These are phyloP conservation scores for Dendrocopos noguchii DNA, from an alignment of 2,113 vertebrate genomes.

Conservation along the genomic window DNA sequence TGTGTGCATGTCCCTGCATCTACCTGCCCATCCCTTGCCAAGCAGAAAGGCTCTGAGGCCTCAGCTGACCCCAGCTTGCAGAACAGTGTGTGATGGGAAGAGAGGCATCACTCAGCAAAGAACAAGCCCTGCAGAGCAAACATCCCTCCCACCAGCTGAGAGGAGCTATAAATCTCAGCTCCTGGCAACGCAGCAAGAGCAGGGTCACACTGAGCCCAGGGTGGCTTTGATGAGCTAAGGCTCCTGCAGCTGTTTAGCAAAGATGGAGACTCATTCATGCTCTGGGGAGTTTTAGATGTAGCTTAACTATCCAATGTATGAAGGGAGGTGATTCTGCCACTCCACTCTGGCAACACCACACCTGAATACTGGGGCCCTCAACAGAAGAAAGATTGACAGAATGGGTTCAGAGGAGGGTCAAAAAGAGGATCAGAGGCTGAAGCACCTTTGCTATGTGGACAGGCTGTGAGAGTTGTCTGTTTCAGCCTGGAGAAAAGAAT, in stretches of 20 bases:
- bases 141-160: rapidly evolving
- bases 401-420: too few species aligned
- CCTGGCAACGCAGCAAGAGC: rapidly evolving
- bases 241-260: background rate
- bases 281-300: background rate
- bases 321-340: too few species aligned
- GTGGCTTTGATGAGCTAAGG: background rate
- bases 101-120: background rate
- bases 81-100: background rate
- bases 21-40: background rate
- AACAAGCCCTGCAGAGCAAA: background rate
- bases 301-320: background rate
- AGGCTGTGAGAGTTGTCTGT: too few species aligned
- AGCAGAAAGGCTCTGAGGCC: background rate
- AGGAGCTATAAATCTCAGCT: background rate
- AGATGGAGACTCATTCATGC: background rate
- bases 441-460: too few species aligned
- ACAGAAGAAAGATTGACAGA: too few species aligned
- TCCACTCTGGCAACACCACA: too few species aligned
- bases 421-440: too few species aligned
- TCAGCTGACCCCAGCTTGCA: background rate
- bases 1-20: background rate
- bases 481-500: too few species aligned
- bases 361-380: too few species aligned
- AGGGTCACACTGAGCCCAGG: background rate